phyloP scores from a whole-genome alignment of 2,797 vertebrate species.

The Falco berigora region DNA sequence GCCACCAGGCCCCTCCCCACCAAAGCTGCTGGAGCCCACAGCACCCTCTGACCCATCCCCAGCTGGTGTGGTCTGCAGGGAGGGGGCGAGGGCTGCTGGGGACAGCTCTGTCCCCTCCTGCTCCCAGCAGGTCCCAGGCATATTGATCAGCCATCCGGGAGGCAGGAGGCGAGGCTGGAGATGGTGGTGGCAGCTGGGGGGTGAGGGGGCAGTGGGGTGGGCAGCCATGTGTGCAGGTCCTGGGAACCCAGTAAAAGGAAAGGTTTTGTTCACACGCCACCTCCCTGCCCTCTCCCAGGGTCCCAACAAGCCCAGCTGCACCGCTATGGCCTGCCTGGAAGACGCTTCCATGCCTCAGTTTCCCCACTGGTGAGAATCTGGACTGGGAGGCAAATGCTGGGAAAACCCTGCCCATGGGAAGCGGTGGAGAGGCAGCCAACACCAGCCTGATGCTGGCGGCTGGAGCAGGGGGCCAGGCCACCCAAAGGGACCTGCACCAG shows the following conservation, averaged over 20 bases:
- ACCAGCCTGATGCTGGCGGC: not conserved
- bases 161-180: not conserved
- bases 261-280: not conserved
- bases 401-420: not conserved
- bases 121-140: not conserved
- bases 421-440: not conserved
- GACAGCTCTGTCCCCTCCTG: not conserved
- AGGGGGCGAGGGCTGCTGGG: not conserved
- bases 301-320: not conserved
- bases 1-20: not conserved
- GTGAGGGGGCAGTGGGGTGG: fast-evolving
- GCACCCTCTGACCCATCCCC: not conserved
- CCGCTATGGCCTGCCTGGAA: not conserved
- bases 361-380: not conserved
- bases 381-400: not conserved
- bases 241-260: not conserved
- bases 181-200: not conserved
- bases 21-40: not conserved
- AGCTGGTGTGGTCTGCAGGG: not conserved
- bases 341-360: not conserved
- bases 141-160: not conserved
- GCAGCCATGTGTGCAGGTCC: not conserved
- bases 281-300: not conserved
- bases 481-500: not conserved
- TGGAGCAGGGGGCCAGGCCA: not conserved